These are phyloP conservation scores for Cryptosula pallasiana DNA, from an alignment of 2,888 invertebrate species.

Conservation along the genomic window DNA sequence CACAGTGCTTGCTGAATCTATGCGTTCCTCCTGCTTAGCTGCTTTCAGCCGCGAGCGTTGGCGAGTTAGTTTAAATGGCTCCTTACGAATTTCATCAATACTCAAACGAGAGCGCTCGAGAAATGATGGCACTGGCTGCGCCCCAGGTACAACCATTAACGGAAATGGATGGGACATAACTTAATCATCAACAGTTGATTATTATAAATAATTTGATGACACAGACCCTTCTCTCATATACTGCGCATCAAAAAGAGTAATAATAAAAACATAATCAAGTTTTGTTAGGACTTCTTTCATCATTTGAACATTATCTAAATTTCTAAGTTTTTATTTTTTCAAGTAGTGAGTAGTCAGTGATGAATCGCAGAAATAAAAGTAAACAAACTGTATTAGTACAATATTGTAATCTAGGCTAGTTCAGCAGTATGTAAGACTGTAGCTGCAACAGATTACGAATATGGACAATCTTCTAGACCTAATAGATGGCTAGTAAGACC, in stretches of 20 bases:
- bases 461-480: no score
- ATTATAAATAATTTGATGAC: no score
- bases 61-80: conserved; percentile 17
- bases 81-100: conserved; percentile 18
- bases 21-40: conserved; percentile 21
- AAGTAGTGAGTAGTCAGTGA: no score
- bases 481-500: no score
- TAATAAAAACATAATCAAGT: neutral
- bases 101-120: neutral
- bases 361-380: no score
- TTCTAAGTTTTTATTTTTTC: no score
- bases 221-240: no score
- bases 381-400: no score
- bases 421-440: no score
- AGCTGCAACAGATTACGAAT: no score
- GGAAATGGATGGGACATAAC: conserved; percentile 18
- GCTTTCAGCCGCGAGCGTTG: conserved; percentile 19
- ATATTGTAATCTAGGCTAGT: no score
- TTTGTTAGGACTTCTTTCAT: neutral
- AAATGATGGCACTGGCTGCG: conserved; percentile 12
- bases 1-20: conserved; percentile 29
- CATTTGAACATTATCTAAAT: neutral
- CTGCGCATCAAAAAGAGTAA: neutral
- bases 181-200: no score
- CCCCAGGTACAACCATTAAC: neutral